phyloP scores from a whole-genome alignment of 2,113 vertebrate species.

The Calidris pugnax region DNA sequence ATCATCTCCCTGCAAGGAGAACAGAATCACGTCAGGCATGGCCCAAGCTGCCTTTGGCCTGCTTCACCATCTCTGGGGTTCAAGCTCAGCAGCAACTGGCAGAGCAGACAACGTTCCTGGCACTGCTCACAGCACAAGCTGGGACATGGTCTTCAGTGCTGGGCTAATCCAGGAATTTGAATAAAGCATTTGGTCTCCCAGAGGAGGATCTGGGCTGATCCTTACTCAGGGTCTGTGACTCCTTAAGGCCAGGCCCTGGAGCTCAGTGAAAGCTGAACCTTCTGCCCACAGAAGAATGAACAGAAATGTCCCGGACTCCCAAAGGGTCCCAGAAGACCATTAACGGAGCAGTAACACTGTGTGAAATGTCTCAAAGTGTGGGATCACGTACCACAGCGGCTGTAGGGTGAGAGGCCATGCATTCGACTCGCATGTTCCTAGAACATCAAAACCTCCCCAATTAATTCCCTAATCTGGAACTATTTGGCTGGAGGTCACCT shows the following conservation, averaged over 20 bases:
- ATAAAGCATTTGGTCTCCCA: neutral
- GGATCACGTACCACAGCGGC: neutral
- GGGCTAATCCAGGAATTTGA: neutral
- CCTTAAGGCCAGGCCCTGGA: neutral
- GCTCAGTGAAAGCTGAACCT: neutral
- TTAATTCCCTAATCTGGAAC: constrained; percentile 25
- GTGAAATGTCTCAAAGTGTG: neutral
- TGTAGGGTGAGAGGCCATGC: neutral
- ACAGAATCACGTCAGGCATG: neutral
- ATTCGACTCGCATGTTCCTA: neutral
- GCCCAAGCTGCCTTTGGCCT: neutral
- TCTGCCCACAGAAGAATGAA: neutral
- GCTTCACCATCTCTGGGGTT: neutral
- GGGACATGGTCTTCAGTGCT: neutral
- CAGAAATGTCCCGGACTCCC: neutral
- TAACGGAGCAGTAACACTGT: neutral
- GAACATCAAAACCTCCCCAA: neutral
- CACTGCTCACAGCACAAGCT: neutral
- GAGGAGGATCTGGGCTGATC: neutral
- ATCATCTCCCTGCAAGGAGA: constrained; percentile 85
- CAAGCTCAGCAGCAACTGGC: neutral
- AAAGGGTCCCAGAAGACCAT: neutral
- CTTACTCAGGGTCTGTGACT: neutral
- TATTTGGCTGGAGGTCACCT: constrained; percentile 30
- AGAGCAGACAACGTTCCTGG: neutral